A percentile compares a stretch with the other conserved stretches of the same genome.
phyloP scores from a whole-genome alignment of 2,113 vertebrate genomes.

The Campylomormyrus numenius region DNA sequence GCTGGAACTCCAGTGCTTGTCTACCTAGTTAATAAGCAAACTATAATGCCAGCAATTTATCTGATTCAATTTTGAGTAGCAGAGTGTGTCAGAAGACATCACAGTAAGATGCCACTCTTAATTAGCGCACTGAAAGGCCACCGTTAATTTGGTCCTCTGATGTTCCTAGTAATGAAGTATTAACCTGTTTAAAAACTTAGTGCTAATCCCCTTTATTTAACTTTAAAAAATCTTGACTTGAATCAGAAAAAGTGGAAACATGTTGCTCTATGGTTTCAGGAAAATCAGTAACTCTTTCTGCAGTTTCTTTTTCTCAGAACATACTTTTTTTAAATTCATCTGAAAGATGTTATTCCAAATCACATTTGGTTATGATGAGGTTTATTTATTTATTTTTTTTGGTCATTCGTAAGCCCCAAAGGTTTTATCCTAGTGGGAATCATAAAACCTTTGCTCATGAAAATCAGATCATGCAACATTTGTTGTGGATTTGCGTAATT shows the following conservation, averaged over 20 bases:
- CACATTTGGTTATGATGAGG: not conserved
- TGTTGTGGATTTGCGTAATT: constrained; percentile 7
- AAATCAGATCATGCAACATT: not conserved
- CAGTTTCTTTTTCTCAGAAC: not conserved
- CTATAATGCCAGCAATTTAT: constrained; percentile 29
- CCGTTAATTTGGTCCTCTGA: constrained; percentile 28
- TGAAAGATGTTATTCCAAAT: not conserved
- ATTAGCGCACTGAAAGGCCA: constrained; percentile 17
- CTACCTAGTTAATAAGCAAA: constrained; percentile 26
- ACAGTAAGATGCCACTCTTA: constrained; percentile 23
- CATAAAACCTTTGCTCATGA: constrained; percentile 7
- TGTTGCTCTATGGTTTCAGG: not conserved
- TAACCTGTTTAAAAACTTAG: constrained; percentile 17
- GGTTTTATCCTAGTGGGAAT: not conserved
- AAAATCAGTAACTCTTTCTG: not conserved
- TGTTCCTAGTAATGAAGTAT: constrained; percentile 17
- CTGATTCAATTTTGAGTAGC: constrained; percentile 26
- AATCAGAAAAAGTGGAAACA: not conserved
- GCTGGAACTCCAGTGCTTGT: not conserved
- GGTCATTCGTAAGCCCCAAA: not conserved
- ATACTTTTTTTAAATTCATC: not conserved
- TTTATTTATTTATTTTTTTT: not conserved
- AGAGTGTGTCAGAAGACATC: constrained; percentile 30
- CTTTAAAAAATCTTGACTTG: constrained; percentile 1
- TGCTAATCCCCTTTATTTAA: not conserved